These are phyloP conservation scores for Eustalomyia histrio DNA, from an alignment of 2,888 invertebrate species.

Conservation along the genomic window DNA sequence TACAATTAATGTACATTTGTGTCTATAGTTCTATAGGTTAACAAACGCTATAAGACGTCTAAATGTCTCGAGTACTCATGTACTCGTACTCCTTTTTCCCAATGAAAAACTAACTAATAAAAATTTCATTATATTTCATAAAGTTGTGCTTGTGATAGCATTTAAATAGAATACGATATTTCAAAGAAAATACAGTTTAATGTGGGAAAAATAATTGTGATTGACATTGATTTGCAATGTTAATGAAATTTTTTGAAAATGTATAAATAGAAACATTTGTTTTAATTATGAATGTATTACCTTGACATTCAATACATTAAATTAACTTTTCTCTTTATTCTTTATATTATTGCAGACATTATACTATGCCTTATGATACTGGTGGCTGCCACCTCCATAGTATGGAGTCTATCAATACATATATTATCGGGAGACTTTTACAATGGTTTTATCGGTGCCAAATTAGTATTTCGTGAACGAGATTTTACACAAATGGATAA, in stretches of 20 bases:
- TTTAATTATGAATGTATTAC: background rate
- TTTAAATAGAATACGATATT: background rate
- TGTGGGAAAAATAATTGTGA: background rate
- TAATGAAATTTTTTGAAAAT: background rate
- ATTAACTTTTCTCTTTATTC: background rate
- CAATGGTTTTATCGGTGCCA: conserved; percentile 74
- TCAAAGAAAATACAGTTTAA: conserved; percentile 14
- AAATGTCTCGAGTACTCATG: conserved; percentile 39
- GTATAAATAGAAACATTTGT: conserved; percentile 5
- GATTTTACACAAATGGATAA: conserved; percentile 70
- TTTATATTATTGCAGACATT: conserved; percentile 68
- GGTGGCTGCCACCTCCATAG: conserved; percentile 73
- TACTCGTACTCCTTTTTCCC: background rate
- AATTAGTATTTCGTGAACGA: conserved; percentile 72
- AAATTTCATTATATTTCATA: conserved; percentile 29
- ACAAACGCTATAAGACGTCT: conserved; percentile 39
- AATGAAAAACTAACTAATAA: conserved; percentile 11
- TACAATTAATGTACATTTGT: background rate
- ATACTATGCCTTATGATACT: conserved; percentile 76
- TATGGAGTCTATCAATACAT: conserved; percentile 74
- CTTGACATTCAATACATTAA: background rate
- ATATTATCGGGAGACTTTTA: conserved; percentile 74
- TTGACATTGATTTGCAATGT: conserved; percentile 12
- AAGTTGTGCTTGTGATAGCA: conserved; percentile 8
- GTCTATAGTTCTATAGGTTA: conserved; percentile 1